These are phyloP conservation scores for Oophaga pumilio DNA, from an alignment of 2,113 vertebrate species.

Conservation along the genomic window DNA sequence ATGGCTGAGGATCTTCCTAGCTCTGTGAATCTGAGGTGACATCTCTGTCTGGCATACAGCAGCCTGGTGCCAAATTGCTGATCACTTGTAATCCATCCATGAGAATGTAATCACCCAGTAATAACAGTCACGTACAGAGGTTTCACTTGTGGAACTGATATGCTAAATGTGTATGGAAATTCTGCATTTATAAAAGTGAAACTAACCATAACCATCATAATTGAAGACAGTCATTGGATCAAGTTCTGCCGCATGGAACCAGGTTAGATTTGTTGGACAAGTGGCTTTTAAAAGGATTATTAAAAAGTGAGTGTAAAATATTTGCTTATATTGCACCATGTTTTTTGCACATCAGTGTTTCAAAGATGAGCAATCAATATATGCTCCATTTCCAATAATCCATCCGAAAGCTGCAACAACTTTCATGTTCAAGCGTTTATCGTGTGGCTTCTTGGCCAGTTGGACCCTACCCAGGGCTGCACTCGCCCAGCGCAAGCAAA, in stretches of 20 bases:
- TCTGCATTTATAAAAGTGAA: not conserved
- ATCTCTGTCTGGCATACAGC: constrained; percentile 15
- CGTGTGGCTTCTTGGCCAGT: no score
- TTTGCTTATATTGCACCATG: no score
- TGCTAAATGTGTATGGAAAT: not conserved
- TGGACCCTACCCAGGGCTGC: no score
- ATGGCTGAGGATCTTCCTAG: not conserved
- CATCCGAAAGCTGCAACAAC: no score
- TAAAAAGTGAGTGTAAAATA: no score
- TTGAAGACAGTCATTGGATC: not conserved
- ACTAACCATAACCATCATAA: not conserved
- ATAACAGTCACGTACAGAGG: not conserved
- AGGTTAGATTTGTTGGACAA: no score
- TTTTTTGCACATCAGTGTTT: no score
- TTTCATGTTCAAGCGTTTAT: no score
- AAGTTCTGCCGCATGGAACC: not conserved
- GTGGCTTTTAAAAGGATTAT: no score
- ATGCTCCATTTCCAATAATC: no score
- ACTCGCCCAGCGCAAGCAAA: no score
- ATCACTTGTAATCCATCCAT: constrained; percentile 28
- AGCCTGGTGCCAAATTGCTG: constrained; percentile 23
- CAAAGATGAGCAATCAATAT: no score
- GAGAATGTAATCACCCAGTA: not conserved
- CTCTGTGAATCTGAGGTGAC: constrained; percentile 7
- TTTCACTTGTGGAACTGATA: not conserved